phyloP scores from a whole-genome alignment of 1,140 invertebrate species.

The Agraylea sexmaculata region DNA sequence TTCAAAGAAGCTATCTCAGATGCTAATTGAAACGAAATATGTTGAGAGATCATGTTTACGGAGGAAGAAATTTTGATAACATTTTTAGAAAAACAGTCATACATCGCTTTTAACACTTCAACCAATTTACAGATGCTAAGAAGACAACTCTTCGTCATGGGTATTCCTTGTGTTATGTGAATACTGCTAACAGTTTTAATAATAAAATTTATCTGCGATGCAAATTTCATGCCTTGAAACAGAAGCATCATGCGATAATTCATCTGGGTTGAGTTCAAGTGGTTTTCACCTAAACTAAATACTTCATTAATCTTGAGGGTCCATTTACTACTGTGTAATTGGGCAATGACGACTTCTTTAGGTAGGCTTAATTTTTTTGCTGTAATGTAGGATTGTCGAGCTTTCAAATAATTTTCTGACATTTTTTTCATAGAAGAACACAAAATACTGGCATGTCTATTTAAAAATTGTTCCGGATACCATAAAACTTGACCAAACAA shows the following conservation, averaged over 20 bases:
- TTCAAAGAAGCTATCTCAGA: slow-evolving; percentile 42
- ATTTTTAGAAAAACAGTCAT: slow-evolving; percentile 50
- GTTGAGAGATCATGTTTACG: slow-evolving; percentile 54
- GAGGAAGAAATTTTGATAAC: slow-evolving; percentile 45
- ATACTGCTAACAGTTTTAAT: slow-evolving; percentile 66
- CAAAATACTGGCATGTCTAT: slow-evolving; percentile 46
- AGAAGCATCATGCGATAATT: slow-evolving; percentile 46
- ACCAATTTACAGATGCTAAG: slow-evolving; percentile 67
- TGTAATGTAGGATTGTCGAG: slow-evolving; percentile 45
- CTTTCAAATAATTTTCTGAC: slow-evolving; percentile 38
- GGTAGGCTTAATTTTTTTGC: slow-evolving; percentile 43
- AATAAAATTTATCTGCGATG: slow-evolving; percentile 48
- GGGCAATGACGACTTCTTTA: slow-evolving; percentile 40
- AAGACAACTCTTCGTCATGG: slow-evolving; percentile 67
- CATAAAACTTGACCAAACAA: slow-evolving; percentile 65
- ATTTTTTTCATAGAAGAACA: slow-evolving; percentile 48
- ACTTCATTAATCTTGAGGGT: slow-evolving; percentile 47
- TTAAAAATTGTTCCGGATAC: slow-evolving; percentile 68
- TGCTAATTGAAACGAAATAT: slow-evolving; percentile 54
- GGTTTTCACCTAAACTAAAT: slow-evolving; percentile 39
- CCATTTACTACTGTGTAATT: slow-evolving; percentile 39
- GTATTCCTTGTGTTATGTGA: slow-evolving; percentile 59
- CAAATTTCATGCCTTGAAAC: slow-evolving; percentile 53
- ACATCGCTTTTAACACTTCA: slow-evolving; percentile 70
- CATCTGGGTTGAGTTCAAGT: slow-evolving; percentile 48